A percentile compares a stretch with the other conserved stretches of the same genome.
Evolutionary conservation across 2,888 invertebrate species (phyloP).

Genomic region (Ariolimax columbianus): DNA sequence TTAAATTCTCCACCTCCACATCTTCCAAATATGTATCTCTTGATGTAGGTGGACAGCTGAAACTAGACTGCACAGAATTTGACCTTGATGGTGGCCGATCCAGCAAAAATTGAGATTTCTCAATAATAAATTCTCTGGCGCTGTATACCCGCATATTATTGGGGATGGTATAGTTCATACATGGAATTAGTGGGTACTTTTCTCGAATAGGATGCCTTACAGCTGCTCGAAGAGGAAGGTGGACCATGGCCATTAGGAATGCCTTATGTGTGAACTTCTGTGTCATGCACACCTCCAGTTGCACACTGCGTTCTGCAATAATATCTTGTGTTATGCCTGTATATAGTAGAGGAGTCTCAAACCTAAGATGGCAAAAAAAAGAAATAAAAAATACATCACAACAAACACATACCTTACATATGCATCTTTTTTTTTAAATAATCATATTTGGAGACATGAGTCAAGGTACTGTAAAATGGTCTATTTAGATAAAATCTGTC

Average conservation of each 20-base stretch:
- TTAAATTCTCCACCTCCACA: conserved; percentile 32
- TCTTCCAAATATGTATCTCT: conserved; percentile 39
- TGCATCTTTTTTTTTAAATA: not conserved
- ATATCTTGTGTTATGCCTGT: conserved; percentile 63
- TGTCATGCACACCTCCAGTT: conserved; percentile 72
- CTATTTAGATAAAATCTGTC: too few relatives aligned
- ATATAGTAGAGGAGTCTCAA: conserved; percentile 70
- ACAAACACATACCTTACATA: not conserved
- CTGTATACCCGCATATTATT: conserved; percentile 73
- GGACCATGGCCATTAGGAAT: conserved; percentile 71
- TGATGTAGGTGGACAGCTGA: not conserved
- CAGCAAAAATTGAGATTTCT: conserved; percentile 44
- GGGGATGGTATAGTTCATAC: conserved; percentile 72
- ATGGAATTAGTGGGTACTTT: conserved; percentile 69
- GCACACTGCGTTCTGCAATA: conserved; percentile 65
- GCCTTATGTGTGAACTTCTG: conserved; percentile 70
- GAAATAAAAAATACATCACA: not conserved
- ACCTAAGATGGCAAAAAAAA: conserved; percentile 40
- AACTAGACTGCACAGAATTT: not conserved
- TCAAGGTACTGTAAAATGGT: too few relatives aligned
- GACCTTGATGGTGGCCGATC: conserved; percentile 34
- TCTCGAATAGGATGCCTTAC: conserved; percentile 71
- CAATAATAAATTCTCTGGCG: conserved; percentile 64
- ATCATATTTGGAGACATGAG: too few relatives aligned
- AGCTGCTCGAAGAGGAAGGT: conserved; percentile 67